Conservation (phyloP, 1,140 invertebrate genomes). For the Drosophila hydei region DNA sequence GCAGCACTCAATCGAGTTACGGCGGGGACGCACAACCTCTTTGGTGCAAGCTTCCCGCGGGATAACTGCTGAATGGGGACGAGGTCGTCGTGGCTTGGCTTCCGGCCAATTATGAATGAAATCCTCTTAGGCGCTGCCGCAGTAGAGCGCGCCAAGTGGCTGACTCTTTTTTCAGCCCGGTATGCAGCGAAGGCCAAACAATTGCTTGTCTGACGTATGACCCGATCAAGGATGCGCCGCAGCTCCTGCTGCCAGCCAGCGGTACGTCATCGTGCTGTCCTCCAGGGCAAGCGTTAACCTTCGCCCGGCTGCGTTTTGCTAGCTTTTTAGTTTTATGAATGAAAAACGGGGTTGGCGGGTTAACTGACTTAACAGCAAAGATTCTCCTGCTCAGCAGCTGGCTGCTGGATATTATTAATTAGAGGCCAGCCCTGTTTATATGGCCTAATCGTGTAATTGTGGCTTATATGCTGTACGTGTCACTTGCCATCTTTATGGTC, state of each 20-base stretch:
- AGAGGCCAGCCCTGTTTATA: constrained; percentile 1
- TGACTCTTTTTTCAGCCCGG: constrained; percentile 8
- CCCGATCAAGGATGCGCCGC: constrained; percentile 64
- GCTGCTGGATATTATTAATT: constrained; percentile 31
- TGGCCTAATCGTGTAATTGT: constrained; percentile 37
- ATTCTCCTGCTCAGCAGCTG: no score
- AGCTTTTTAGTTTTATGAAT: constrained; percentile 56
- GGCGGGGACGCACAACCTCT: constrained; percentile 10
- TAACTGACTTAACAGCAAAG: no score
- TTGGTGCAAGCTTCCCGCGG: constrained; percentile 52
- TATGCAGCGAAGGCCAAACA: constrained; percentile 46
- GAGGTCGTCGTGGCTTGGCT: constrained; percentile 50
- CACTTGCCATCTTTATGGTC: constrained; percentile 37
- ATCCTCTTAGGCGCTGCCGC: constrained; percentile 49
- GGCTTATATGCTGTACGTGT: constrained; percentile 19
- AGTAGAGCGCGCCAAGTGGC: constrained; percentile 8
- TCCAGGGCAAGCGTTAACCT: constrained; percentile 70
- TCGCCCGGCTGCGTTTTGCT: constrained; percentile 31
- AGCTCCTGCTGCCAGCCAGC: constrained; percentile 32
- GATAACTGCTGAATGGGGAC: constrained; percentile 49
- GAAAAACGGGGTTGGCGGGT: constrained; percentile 23
- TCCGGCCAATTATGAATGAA: constrained; percentile 75
- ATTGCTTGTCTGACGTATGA: constrained; percentile 50
- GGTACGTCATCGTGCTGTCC: constrained; percentile 69
- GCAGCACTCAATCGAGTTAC: constrained; percentile 38